Conservation (phyloP, 2,888 invertebrate genomes). For the Nymphalis polychloros region DNA sequence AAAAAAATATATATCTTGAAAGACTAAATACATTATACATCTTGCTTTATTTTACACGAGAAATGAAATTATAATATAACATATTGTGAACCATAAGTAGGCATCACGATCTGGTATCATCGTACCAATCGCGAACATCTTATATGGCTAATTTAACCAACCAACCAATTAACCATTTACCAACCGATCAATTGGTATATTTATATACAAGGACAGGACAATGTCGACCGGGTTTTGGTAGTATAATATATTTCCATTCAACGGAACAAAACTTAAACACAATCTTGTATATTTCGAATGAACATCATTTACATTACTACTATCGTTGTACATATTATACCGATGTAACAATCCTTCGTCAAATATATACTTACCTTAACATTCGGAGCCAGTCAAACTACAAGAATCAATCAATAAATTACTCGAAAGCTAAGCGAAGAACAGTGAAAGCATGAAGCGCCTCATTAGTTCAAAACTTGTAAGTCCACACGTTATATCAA, state of each 20-base stretch:
- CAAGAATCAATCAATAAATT: constrained; percentile 40
- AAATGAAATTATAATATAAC: neutral
- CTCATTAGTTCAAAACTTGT: constrained; percentile 44
- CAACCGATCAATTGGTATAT: too few relatives aligned
- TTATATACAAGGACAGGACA: too few relatives aligned
- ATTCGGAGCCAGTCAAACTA: neutral
- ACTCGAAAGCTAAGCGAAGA: constrained; percentile 48
- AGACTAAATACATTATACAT: too few relatives aligned
- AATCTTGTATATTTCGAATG: neutral
- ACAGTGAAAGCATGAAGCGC: constrained; percentile 35
- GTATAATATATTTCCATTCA: neutral
- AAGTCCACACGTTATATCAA: constrained; percentile 29
- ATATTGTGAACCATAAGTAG: neutral
- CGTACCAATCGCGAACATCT: constrained; percentile 4
- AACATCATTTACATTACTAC: neutral
- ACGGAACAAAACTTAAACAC: neutral
- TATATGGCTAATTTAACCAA: too few relatives aligned
- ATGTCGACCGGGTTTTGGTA: too few relatives aligned
- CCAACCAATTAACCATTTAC: too few relatives aligned
- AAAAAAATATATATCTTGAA: too few relatives aligned
- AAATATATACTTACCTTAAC: constrained; percentile 1
- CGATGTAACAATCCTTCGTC: constrained; percentile 2
- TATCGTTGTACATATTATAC: neutral
- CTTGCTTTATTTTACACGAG: too few relatives aligned
- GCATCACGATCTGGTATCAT: constrained; percentile 2